A percentile compares a stretch with the other conserved stretches of the same genome.
phyloP scores from a whole-genome alignment of 2,888 invertebrate genomes.

The Himalopsyche tibetana region DNA sequence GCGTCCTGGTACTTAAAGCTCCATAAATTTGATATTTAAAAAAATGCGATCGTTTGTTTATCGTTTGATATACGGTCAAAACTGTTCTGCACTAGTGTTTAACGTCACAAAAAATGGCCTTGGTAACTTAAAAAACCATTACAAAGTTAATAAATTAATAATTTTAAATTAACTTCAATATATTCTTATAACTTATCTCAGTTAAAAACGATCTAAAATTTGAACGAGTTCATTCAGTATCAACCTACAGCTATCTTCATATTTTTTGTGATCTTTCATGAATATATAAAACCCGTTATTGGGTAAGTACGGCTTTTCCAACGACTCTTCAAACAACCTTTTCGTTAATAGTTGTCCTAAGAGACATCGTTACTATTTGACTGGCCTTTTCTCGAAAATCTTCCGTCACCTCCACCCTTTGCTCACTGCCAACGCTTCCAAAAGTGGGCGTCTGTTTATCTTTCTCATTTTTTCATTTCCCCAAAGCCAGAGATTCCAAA shows the following conservation, averaged over 20 bases:
- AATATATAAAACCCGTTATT: conserved; percentile 31
- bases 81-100: too few relatives aligned
- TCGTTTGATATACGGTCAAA: too few relatives aligned
- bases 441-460: conserved; percentile 2
- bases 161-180: too few relatives aligned
- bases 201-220: too few relatives aligned
- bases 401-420: not conserved
- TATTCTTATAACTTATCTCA: too few relatives aligned
- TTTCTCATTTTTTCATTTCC: not conserved
- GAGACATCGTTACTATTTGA: conserved; percentile 35
- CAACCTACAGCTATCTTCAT: not conserved
- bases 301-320: not conserved
- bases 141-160: too few relatives aligned
- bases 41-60: too few relatives aligned
- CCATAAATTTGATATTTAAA: too few relatives aligned
- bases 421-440: not conserved
- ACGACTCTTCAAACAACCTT: conserved; percentile 17
- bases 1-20: too few relatives aligned
- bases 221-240: conserved; percentile 10
- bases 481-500: not conserved
- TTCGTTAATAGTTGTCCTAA: conserved; percentile 27
- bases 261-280: conserved; percentile 19
- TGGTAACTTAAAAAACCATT: too few relatives aligned
- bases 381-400: not conserved
- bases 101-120: too few relatives aligned